Evolutionary conservation across 2,113 vertebrate species (phyloP).

Genomic region (Empidonax alnorum): DNA sequence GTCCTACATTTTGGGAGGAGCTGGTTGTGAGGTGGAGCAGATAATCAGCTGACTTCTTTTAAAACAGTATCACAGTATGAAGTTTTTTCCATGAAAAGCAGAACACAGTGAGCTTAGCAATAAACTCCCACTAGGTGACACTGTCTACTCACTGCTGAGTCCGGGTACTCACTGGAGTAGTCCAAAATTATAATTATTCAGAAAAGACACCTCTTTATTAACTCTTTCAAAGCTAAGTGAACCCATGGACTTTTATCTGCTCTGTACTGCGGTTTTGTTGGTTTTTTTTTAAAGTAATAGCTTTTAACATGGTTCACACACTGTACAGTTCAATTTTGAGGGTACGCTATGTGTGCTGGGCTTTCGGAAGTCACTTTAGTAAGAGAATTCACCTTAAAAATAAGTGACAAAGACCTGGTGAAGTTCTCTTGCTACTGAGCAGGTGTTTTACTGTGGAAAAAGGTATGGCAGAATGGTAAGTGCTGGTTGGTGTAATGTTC

Average conservation of each 20-base stretch:
- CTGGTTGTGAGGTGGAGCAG: rapidly evolving
- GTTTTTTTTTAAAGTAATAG: neutral
- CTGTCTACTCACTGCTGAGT: slow-evolving; percentile 4
- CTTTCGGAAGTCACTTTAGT: neutral
- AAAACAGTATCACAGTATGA: rapidly evolving
- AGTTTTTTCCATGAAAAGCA: neutral
- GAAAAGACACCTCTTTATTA: neutral
- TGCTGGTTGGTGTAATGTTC: neutral
- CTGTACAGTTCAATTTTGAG: neutral
- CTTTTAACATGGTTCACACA: neutral
- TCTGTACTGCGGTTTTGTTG: neutral
- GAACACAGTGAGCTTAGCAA: neutral
- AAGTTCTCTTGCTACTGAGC: neutral
- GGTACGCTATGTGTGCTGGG: rapidly evolving
- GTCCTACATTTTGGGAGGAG: neutral
- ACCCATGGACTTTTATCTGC: neutral
- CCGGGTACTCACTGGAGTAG: neutral
- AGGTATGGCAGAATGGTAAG: neutral
- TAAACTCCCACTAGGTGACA: slow-evolving; percentile 70
- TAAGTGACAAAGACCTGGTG: neutral
- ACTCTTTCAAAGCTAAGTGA: neutral
- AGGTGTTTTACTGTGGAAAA: neutral
- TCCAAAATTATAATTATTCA: neutral
- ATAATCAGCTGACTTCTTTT: neutral
- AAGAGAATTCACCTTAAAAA: neutral